Evolutionary conservation across 2,113 vertebrate genomes (phyloP), one percentile per base, ranked within the genome.

Genomic region (Trogon melanurus): DNA sequence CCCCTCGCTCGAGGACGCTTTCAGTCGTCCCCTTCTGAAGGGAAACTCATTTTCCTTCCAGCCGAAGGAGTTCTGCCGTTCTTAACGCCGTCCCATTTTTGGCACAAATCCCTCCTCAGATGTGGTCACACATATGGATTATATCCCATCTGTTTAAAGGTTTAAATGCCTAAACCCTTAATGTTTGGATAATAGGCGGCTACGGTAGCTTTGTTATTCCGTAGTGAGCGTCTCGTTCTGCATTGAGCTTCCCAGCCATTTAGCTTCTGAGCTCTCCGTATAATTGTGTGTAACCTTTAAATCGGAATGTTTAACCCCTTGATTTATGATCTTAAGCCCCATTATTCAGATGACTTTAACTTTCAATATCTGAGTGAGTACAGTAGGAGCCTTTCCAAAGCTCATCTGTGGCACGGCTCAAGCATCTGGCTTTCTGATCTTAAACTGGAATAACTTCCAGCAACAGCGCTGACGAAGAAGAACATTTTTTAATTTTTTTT

Each of bases 71-170:
- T 75, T 94, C 26, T 95, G 85, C 81, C 47, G 0, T 16, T 36
- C 80, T 87, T 32, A 60, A 58, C 91, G 79, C 67, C 9, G 1
- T 67, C 92, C 75, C 19, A 0, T 54, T 76, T 41, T 54, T 89
- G 95, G 93, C 93, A 85, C 93, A 94, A 91, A 96, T 91, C 93
- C 89, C 70, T 57, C 58, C 91, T 97, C 93, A 93, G 95, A 94
- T 96, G 96, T 96, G 94, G 94, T 95, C 94, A 82, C 94, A 91
- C 91, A 93, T 70, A 88, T 66, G 93, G 95, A 94, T 97, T 91
- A 81, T 69, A 69, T 92, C 93, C 96, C 95, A 82, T 96, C 94
- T 96, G 95, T 91, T 95, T 94, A 47, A 92, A 88, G 96, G 93
- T 96, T 94, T 91, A 62, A 87, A 38, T 22, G 80, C 91, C 89